phyloP scores from a whole-genome alignment of 1,140 invertebrate genomes.

The Drosophila pectinifera region DNA sequence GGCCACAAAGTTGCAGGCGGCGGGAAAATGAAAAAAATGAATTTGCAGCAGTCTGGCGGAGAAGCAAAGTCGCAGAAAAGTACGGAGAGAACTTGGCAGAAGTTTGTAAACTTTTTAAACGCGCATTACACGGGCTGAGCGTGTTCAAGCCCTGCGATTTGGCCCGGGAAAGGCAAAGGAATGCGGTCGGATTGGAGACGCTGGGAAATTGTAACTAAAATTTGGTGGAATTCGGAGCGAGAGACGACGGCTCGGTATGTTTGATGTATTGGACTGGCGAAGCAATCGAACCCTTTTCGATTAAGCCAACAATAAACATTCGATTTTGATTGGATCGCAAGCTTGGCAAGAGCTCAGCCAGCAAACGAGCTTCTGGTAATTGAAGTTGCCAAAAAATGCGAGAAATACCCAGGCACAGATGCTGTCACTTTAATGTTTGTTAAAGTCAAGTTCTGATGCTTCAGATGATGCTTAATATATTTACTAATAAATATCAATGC shows the following conservation, averaged over 20 bases:
- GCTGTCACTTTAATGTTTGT: not conserved
- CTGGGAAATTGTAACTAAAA: conserved; percentile 49
- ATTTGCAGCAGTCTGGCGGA: conserved; percentile 58
- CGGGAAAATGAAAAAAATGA: conserved; percentile 40
- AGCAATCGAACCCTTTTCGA: conserved; percentile 35
- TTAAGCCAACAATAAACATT: conserved; percentile 47
- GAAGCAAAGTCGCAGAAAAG: conserved; percentile 36
- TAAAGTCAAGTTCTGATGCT: no score
- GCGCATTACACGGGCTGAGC: conserved; percentile 79
- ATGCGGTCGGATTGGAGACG: conserved; percentile 30
- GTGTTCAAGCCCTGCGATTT: conserved; percentile 69
- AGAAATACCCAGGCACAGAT: not conserved
- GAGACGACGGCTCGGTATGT: conserved; percentile 49
- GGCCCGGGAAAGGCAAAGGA: conserved; percentile 28
- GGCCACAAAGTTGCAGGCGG: conserved; percentile 72
- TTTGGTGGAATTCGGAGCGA: conserved; percentile 28
- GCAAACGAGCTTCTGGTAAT: conserved; percentile 38
- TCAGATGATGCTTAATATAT: no score
- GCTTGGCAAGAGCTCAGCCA: not conserved
- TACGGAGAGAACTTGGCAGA: conserved; percentile 64
- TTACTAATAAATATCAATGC: no score
- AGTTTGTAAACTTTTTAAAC: conserved; percentile 83
- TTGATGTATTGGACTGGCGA: conserved; percentile 35
- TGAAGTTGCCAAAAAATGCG: conserved; percentile 28
- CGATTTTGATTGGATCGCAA: conserved; percentile 48